A percentile compares a stretch with the other conserved stretches of the same genome.
These are phyloP conservation scores for Thunnus maccoyii DNA, from an alignment of 2,113 vertebrate genomes.

Conservation along the genomic window DNA sequence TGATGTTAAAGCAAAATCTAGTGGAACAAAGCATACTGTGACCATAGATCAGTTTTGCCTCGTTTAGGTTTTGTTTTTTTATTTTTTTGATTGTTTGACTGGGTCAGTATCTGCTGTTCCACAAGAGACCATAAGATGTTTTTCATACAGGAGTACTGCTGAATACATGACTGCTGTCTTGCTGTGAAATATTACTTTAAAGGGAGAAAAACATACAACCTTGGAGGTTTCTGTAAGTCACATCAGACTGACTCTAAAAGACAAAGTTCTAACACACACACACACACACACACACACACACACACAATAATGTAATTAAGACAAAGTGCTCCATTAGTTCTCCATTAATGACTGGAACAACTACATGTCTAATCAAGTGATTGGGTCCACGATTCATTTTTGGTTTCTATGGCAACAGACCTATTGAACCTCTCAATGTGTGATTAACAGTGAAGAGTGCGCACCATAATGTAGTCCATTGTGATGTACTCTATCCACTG, in stretches of 20 bases:
- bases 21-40: no score
- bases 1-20: no score
- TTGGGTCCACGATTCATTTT: constrained; percentile 40
- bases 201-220: neutral
- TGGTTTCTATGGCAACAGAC: constrained; percentile 68
- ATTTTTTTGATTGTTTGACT: no score
- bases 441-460: constrained; percentile 59
- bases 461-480: constrained; percentile 43
- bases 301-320: constrained; percentile 43
- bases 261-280: constrained; percentile 11
- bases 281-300: neutral
- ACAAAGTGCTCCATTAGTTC: constrained; percentile 54
- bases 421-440: constrained; percentile 44
- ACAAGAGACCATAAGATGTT: no score
- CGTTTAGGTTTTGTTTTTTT: no score
- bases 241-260: neutral
- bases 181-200: no score
- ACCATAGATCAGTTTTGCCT: no score
- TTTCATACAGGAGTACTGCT: no score
- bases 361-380: constrained; percentile 60
- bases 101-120: no score
- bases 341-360: constrained; percentile 55
- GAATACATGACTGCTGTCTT: no score
- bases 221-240: neutral
- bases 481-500: constrained; percentile 11